Conservation (phyloP, 1,140 invertebrate genomes). For the Telenomus remus region DNA sequence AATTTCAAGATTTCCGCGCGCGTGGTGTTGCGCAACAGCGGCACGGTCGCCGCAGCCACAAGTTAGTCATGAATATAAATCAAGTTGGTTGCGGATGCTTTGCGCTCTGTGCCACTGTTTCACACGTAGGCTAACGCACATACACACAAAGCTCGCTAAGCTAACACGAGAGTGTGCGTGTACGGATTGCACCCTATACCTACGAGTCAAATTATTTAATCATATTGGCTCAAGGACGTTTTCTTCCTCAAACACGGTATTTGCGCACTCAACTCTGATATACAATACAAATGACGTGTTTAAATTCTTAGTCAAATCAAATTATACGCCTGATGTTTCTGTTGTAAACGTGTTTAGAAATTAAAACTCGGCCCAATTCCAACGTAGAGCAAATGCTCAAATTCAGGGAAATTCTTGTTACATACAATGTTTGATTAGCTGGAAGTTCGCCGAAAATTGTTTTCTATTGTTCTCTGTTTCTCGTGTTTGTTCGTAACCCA, state of each 20-base stretch:
- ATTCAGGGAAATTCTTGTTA: too few species aligned
- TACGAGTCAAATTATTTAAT: slow-evolving; percentile 47
- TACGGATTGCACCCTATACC: neutral
- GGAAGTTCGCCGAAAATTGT: too few species aligned
- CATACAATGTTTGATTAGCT: too few species aligned
- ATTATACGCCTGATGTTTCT: slow-evolving; percentile 14
- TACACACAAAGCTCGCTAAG: neutral
- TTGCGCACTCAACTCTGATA: slow-evolving; percentile 35
- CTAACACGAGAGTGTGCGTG: neutral
- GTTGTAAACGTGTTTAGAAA: neutral
- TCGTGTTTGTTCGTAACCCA: too few species aligned
- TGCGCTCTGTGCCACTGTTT: slow-evolving; percentile 24
- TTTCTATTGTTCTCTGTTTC: too few species aligned
- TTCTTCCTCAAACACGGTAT: slow-evolving; percentile 48
- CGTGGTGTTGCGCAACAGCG: slow-evolving; percentile 50
- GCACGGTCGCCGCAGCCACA: slow-evolving; percentile 46
- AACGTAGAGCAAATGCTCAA: neutral
- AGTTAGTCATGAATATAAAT: slow-evolving; percentile 63
- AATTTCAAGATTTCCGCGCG: slow-evolving; percentile 54
- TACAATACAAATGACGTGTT: slow-evolving; percentile 32
- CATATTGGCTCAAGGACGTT: slow-evolving; percentile 42
- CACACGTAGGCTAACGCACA: slow-evolving; percentile 1
- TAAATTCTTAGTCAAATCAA: slow-evolving; percentile 37
- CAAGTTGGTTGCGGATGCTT: slow-evolving; percentile 50
- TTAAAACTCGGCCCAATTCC: neutral